A percentile compares a stretch with the other conserved stretches of the same genome.
Evolutionary conservation across 2,113 vertebrate genomes (phyloP).

Genomic region (Pipra filicauda): DNA sequence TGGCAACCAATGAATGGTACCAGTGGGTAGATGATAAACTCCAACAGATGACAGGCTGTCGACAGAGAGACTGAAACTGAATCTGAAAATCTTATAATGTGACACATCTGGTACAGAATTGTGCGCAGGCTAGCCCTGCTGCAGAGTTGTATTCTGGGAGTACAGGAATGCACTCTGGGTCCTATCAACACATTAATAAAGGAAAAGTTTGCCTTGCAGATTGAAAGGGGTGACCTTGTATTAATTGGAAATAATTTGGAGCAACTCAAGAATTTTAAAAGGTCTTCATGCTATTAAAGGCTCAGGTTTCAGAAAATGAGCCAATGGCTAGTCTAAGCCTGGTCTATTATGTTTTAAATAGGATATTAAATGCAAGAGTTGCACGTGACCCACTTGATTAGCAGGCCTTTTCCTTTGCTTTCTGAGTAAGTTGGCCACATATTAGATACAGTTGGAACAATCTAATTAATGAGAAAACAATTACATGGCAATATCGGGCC

Average conservation of each 20-base stretch:
- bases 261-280: conserved; percentile 82
- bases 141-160: conserved; percentile 76
- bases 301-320: conserved; percentile 78
- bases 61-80: conserved; percentile 85
- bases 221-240: conserved; percentile 89
- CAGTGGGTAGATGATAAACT: conserved; percentile 85
- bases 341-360: conserved; percentile 42
- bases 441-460: conserved; percentile 57
- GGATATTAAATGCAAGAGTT: conserved; percentile 51
- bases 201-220: conserved; percentile 81
- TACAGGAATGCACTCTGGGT: conserved; percentile 75
- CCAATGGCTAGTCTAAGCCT: conserved; percentile 66
- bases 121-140: conserved; percentile 81
- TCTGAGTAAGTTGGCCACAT: conserved; percentile 9
- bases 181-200: conserved; percentile 80
- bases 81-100: conserved; percentile 88
- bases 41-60: conserved; percentile 84
- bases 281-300: conserved; percentile 75
- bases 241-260: conserved; percentile 94
- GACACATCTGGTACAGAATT: conserved; percentile 90
- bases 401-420: conserved; percentile 54
- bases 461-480: conserved; percentile 72
- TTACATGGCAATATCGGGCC: not conserved
- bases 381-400: conserved; percentile 56
- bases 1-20: conserved; percentile 88